Evolutionary conservation across 2,113 vertebrate species (phyloP).

Genomic region (Malurus alboscapulatus): DNA sequence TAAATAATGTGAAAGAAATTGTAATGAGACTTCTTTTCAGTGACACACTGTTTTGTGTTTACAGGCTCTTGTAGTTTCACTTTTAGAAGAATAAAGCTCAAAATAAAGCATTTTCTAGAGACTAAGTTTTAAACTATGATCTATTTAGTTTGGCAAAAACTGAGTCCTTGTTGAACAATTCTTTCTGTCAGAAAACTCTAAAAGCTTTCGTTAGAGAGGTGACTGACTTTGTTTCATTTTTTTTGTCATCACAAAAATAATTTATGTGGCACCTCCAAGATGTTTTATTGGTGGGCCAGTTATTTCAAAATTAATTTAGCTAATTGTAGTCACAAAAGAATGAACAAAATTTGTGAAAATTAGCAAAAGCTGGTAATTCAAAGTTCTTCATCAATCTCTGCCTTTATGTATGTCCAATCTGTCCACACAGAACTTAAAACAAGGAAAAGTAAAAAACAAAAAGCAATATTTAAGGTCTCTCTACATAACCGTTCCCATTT

Average conservation of each 20-base stretch:
- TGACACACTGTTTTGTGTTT: not conserved
- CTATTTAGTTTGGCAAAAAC: not conserved
- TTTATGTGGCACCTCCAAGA: accelerated
- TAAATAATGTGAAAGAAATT: not conserved
- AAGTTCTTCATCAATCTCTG: not conserved
- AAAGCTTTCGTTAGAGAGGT: not conserved
- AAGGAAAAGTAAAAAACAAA: not conserved
- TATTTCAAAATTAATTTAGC: not conserved
- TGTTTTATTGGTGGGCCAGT: not conserved
- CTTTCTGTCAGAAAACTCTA: not conserved
- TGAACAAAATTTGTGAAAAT: not conserved
- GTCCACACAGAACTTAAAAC: not conserved
- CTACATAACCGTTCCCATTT: not conserved
- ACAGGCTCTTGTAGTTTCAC: not conserved
- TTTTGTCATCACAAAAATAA: not conserved
- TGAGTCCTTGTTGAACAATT: not conserved
- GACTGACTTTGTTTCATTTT: not conserved
- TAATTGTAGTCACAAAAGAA: not conserved
- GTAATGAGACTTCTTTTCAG: not conserved
- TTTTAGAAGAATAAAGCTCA: not conserved
- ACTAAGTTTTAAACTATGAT: not conserved
- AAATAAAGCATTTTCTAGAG: not conserved
- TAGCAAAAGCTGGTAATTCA: not conserved
- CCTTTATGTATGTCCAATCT: not conserved
- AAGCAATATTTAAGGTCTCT: not conserved